Conservation (phyloP, 2,888 invertebrate genomes). For the Nemoura dubitans region DNA sequence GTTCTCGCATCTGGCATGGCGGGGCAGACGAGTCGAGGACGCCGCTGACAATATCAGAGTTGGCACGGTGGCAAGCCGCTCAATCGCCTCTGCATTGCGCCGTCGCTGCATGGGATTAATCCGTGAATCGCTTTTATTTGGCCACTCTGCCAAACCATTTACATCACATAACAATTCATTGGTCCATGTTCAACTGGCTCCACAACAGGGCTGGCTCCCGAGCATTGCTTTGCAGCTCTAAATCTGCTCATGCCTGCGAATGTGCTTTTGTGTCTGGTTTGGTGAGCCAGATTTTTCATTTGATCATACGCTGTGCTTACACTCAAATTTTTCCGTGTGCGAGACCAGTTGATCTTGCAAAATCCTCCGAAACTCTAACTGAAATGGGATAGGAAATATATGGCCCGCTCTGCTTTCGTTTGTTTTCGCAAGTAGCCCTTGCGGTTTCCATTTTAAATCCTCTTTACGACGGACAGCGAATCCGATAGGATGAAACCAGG, state of each 20-base stretch:
- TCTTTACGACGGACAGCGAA: neutral
- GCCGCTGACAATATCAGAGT: neutral
- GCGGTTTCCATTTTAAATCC: neutral
- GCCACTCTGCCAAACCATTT: conserved; percentile 12
- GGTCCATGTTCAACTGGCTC: neutral
- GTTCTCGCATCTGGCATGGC: neutral
- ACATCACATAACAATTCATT: neutral
- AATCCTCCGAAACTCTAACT: neutral
- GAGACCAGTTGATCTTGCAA: neutral
- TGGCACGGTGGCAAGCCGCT: neutral
- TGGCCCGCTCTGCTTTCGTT: neutral
- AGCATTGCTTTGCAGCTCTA: neutral
- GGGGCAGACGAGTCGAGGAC: neutral
- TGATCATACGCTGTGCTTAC: neutral
- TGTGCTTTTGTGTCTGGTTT: neutral
- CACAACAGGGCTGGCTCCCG: neutral
- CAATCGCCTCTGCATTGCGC: conserved; percentile 12
- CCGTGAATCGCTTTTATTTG: neutral
- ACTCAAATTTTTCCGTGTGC: neutral
- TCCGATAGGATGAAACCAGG: neutral
- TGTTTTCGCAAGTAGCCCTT: neutral
- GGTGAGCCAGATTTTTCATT: conserved; percentile 1
- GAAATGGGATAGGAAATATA: conserved; percentile 7
- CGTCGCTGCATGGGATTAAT: neutral
- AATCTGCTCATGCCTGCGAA: neutral